Percentiles rank a stretch among this genome's conserved stretches.
Evolutionary conservation across 2,888 invertebrate genomes (phyloP).

Genomic region (Slavum lentiscoides): DNA sequence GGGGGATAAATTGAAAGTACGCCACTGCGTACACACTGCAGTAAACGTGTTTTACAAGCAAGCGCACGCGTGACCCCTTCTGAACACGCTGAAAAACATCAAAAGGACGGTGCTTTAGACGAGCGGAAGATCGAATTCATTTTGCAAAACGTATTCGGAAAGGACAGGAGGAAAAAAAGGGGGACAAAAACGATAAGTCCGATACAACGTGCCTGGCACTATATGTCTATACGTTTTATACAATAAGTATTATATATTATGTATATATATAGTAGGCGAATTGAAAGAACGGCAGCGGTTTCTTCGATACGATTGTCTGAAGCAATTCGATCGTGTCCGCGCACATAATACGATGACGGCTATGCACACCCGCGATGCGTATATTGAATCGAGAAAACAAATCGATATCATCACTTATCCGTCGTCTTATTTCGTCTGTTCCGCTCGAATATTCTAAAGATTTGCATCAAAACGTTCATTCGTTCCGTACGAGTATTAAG

Average conservation of each 20-base stretch:
- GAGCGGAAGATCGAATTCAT: neutral
- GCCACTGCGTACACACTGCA: too few species aligned
- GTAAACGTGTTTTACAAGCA: neutral
- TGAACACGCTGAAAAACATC: neutral
- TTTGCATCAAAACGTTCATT: too few species aligned
- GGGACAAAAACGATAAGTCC: constrained; percentile 2
- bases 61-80: neutral
- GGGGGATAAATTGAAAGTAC: too few species aligned
- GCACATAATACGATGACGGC: too few species aligned
- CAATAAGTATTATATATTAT: neutral
- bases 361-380: too few species aligned
- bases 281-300: constrained; percentile 1
- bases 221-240: neutral
- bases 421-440: too few species aligned
- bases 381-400: too few species aligned
- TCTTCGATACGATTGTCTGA: neutral
- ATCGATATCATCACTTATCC: too few species aligned
- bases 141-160: neutral
- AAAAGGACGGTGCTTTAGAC: neutral
- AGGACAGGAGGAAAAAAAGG: neutral
- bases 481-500: too few species aligned
- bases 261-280: neutral
- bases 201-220: neutral
- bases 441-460: too few species aligned
- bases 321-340: too few species aligned